Conservation (phyloP, 2,888 invertebrate genomes). For the Phaonia tiefii region DNA sequence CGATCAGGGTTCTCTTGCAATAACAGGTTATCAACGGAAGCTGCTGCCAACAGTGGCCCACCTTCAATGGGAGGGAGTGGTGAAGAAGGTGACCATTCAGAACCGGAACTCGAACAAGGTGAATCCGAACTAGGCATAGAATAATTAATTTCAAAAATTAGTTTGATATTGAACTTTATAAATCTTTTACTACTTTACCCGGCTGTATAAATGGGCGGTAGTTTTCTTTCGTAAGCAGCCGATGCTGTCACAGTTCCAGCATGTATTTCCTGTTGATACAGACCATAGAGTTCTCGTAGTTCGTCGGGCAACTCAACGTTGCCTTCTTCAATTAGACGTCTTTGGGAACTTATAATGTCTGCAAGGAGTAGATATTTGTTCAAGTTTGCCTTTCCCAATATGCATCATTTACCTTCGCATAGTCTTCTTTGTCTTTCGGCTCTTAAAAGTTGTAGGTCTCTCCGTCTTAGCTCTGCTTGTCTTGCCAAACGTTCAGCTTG, state of each 20-base stretch:
- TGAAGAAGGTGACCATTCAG: slow-evolving; percentile 80
- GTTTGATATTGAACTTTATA: not conserved
- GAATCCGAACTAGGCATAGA: slow-evolving; percentile 76
- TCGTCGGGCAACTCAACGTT: slow-evolving; percentile 87
- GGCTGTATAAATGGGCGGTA: slow-evolving; percentile 80
- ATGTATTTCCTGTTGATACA: slow-evolving; percentile 93
- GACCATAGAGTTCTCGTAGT: slow-evolving; percentile 88
- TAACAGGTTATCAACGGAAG: slow-evolving; percentile 64
- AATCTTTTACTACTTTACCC: slow-evolving; percentile 73
- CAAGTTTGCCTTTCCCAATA: not conserved
- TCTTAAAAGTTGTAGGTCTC: slow-evolving; percentile 91
- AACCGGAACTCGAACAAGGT: slow-evolving; percentile 80
- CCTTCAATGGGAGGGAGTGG: slow-evolving; percentile 76
- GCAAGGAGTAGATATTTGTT: not conserved
- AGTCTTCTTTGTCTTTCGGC: slow-evolving; percentile 92
- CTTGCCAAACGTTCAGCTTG: slow-evolving; percentile 92
- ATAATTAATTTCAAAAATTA: not conserved
- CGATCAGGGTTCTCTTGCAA: slow-evolving; percentile 74
- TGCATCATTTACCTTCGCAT: slow-evolving; percentile 83
- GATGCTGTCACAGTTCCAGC: slow-evolving; percentile 84
- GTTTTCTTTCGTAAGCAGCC: slow-evolving; percentile 78
- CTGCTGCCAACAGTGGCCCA: slow-evolving; percentile 54
- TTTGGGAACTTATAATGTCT: slow-evolving; percentile 94
- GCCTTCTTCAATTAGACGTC: slow-evolving; percentile 90
- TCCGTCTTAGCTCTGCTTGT: slow-evolving; percentile 91